Evolutionary conservation across 2,888 invertebrate genomes (phyloP).

Genomic region (Herminia tarsipennalis): DNA sequence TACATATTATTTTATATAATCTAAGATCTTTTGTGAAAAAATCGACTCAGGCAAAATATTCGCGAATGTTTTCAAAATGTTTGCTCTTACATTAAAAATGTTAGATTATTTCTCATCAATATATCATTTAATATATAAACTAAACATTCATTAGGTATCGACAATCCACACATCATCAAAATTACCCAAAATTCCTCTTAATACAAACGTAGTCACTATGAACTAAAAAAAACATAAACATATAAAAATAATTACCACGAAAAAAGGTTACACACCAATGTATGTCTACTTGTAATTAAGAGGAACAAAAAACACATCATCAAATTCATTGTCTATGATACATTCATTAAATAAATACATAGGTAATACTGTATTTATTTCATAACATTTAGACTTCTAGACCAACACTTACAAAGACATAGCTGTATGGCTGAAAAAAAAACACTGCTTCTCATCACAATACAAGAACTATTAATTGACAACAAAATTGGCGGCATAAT

Average conservation of each 20-base stretch:
- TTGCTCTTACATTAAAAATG: no score
- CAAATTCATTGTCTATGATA: slow-evolving; percentile 4
- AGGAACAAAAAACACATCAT: background rate
- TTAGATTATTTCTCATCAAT: no score
- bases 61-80: no score
- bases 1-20: background rate
- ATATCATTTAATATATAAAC: no score
- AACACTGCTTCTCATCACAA: slow-evolving; percentile 34
- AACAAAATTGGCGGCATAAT: slow-evolving; percentile 24
- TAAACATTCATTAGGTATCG: no score
- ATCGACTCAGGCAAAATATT: no score
- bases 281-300: background rate
- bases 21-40: background rate
- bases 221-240: no score
- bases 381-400: background rate
- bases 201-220: no score
- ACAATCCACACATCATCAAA: background rate
- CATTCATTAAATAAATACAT: slow-evolving; percentile 25
- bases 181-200: no score
- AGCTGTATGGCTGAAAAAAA: slow-evolving; percentile 23
- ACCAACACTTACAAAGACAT: slow-evolving; percentile 3
- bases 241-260: no score
- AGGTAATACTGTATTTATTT: no score
- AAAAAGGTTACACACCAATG: background rate
- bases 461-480: slow-evolving; percentile 14